Evolutionary conservation across 2,888 invertebrate species (phyloP).

Genomic region (Meteorus colon): DNA sequence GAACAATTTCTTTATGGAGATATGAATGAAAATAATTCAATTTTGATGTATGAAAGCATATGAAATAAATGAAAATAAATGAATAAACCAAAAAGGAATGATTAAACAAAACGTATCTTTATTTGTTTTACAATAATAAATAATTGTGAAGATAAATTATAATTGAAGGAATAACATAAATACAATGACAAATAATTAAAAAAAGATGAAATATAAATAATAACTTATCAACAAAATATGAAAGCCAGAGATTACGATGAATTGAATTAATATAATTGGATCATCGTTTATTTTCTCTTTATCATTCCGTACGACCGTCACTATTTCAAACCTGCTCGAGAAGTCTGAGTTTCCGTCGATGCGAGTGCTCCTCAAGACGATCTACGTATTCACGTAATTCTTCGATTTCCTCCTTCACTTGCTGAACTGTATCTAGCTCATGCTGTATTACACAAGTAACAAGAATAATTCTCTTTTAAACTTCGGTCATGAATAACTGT

Average conservation of each 20-base stretch:
- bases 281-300: neutral
- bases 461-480: constrained; percentile 42
- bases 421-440: constrained; percentile 94
- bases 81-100: constrained; percentile 29
- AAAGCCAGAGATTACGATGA: constrained; percentile 32
- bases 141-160: constrained; percentile 34
- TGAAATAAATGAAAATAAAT: constrained; percentile 18
- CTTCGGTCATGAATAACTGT: constrained; percentile 20
- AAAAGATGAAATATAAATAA: constrained; percentile 23
- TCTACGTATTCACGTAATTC: constrained; percentile 94
- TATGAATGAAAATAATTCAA: neutral
- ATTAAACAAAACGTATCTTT: constrained; percentile 37
- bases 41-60: neutral
- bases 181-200: neutral
- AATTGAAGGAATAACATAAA: neutral
- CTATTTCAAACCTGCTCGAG: constrained; percentile 86
- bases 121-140: constrained; percentile 44
- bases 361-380: constrained; percentile 92
- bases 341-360: constrained; percentile 90
- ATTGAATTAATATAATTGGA: constrained; percentile 21
- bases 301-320: constrained; percentile 5
- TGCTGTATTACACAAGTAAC: constrained; percentile 73
- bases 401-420: constrained; percentile 95
- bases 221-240: constrained; percentile 24
- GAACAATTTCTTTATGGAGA: too few relatives aligned